These are phyloP conservation scores for Danio jaintianensis DNA, from an alignment of 2,797 vertebrate species.

Conservation along the genomic window DNA sequence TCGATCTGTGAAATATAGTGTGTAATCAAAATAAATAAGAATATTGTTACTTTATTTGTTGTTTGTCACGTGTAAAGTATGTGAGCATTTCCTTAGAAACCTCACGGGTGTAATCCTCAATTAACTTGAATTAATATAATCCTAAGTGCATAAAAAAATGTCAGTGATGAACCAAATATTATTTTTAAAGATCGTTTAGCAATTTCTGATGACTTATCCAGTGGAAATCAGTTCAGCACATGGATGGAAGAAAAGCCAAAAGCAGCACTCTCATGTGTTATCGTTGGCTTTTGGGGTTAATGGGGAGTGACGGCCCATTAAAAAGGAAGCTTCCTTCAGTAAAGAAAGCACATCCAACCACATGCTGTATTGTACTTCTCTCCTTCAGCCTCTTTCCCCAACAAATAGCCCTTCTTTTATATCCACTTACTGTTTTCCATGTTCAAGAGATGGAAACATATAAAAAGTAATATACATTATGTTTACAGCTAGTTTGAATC, in stretches of 20 bases:
- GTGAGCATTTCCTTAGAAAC: slow-evolving; percentile 1
- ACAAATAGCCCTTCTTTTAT: slow-evolving; percentile 8
- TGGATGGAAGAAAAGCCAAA: slow-evolving; percentile 12
- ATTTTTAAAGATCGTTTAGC: slow-evolving; percentile 14
- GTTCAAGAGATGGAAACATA: neutral
- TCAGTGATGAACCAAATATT: slow-evolving; percentile 5
- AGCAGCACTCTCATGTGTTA: slow-evolving; percentile 38
- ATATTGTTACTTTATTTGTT: no score
- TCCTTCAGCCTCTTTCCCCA: neutral
- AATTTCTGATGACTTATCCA: neutral
- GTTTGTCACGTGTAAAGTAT: no score
- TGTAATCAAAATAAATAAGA: no score
- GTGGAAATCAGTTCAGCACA: slow-evolving; percentile 9
- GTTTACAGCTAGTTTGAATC: neutral
- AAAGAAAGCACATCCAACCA: slow-evolving; percentile 36
- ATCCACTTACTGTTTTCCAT: neutral
- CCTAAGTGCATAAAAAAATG: neutral
- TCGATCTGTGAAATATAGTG: no score
- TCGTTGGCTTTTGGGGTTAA: slow-evolving; percentile 33
- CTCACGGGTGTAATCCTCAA: neutral
- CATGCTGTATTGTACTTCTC: slow-evolving; percentile 1
- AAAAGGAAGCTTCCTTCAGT: slow-evolving; percentile 10
- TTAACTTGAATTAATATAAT: slow-evolving; percentile 2
- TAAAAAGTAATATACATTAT: neutral
- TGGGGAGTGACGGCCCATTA: slow-evolving; percentile 19